Percentiles rank a stretch among this genome's conserved stretches.
Evolutionary conservation across 2,797 vertebrate genomes (phyloP).

Genomic region (Siniperca undulata): DNA sequence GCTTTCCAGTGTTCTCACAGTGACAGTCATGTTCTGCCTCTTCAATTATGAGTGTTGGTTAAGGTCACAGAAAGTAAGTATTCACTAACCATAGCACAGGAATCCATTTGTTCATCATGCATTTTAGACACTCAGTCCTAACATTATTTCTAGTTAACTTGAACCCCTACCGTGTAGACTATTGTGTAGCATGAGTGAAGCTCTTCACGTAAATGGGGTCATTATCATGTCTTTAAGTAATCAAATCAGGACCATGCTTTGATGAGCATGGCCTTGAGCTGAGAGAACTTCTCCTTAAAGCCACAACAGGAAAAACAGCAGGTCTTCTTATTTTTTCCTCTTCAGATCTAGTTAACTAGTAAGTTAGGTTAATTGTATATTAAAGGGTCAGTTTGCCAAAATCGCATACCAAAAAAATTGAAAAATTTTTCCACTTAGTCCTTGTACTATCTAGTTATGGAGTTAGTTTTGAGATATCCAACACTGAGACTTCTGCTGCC

Average conservation of each 20-base stretch:
- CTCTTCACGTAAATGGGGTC: conserved; percentile 67
- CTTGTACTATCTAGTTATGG: neutral
- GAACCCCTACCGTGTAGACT: conserved; percentile 32
- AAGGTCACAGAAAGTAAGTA: conserved; percentile 38
- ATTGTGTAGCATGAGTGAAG: conserved; percentile 50
- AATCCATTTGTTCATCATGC: conserved; percentile 35
- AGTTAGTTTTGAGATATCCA: neutral
- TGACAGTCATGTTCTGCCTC: conserved; percentile 33
- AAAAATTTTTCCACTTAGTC: neutral
- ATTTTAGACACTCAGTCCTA: conserved; percentile 21
- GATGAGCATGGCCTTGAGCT: conserved; percentile 58
- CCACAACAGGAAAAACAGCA: conserved; percentile 54
- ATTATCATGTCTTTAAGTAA: conserved; percentile 80
- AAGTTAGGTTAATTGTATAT: conserved; percentile 28
- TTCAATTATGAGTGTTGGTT: conserved; percentile 43
- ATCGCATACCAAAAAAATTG: neutral
- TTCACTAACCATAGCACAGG: conserved; percentile 7
- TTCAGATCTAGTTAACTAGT: conserved; percentile 22
- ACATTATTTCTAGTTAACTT: conserved; percentile 49
- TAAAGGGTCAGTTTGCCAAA: conserved; percentile 25
- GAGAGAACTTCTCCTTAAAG: conserved; percentile 53
- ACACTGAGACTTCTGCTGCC: neutral
- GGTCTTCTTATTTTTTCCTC: conserved; percentile 39
- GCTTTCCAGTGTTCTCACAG: conserved; percentile 41
- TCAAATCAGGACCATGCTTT: conserved; percentile 74